Conservation (phyloP, 2,888 invertebrate genomes). For the Dryocosmus kuriphilus region DNA sequence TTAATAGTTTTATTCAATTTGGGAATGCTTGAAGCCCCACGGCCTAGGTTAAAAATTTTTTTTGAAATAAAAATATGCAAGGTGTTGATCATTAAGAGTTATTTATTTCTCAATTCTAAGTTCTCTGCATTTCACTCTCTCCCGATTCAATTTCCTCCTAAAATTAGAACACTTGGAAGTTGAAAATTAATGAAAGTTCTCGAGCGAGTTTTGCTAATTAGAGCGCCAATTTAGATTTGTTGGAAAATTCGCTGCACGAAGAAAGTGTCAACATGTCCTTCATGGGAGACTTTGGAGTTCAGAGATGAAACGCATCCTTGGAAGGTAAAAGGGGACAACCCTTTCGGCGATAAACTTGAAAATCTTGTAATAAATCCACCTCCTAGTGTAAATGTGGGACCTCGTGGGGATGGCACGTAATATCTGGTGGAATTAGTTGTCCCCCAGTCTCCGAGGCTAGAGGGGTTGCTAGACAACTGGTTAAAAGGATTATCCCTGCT, state of each 20-base stretch:
- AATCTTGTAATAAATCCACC: slow-evolving; percentile 62
- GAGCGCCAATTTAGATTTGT: not conserved
- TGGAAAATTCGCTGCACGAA: not conserved
- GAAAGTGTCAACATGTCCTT: not conserved
- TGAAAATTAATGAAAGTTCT: no score
- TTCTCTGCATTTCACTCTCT: no score
- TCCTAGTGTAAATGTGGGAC: slow-evolving; percentile 42
- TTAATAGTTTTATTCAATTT: no score
- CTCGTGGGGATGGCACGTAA: slow-evolving; percentile 63
- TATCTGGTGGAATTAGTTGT: slow-evolving; percentile 73
- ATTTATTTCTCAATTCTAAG: no score
- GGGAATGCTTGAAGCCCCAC: no score
- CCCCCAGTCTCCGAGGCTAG: slow-evolving; percentile 69
- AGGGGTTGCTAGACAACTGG: slow-evolving; percentile 75
- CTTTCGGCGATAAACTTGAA: slow-evolving; percentile 61
- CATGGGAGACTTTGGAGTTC: not conserved
- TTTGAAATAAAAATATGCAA: no score
- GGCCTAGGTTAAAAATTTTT: no score
- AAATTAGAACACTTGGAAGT: no score
- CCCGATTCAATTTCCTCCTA: no score
- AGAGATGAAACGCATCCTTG: not conserved
- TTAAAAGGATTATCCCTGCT: slow-evolving; percentile 75
- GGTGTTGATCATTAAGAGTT: no score
- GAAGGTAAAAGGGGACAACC: not conserved
- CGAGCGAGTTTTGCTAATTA: not conserved